Conservation (phyloP, 1,140 invertebrate species). For the Papilio aristodemus region DNA sequence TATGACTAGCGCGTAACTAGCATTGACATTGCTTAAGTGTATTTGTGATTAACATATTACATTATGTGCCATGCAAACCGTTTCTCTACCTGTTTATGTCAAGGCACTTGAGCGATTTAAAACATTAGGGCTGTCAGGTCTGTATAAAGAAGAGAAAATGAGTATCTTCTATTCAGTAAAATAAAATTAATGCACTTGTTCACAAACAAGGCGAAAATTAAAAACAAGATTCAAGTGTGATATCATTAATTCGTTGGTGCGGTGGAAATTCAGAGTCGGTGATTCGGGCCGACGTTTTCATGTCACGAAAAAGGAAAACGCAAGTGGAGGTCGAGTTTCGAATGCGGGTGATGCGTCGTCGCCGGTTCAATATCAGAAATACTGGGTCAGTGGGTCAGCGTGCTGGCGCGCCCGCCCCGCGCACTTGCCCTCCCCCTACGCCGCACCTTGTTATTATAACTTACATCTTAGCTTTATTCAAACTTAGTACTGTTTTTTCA, state of each 20-base stretch:
- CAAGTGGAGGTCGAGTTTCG: conserved; percentile 75
- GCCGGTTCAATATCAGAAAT: conserved; percentile 77
- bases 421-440: conserved; percentile 51
- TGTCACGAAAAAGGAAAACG: conserved; percentile 63
- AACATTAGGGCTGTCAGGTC: neutral
- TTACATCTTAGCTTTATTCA: conserved; percentile 59
- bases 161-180: too few relatives aligned
- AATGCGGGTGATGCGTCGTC: conserved; percentile 70
- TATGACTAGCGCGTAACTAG: conserved; percentile 13
- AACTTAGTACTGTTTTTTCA: conserved; percentile 33
- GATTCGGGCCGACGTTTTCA: conserved; percentile 35
- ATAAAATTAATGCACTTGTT: neutral
- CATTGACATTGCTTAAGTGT: conserved; percentile 41
- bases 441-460: conserved; percentile 59
- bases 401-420: conserved; percentile 63
- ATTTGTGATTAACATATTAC: conserved; percentile 19
- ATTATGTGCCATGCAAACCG: conserved; percentile 7
- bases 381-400: conserved; percentile 77
- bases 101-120: neutral
- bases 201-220: too few relatives aligned
- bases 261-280: conserved; percentile 5
- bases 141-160: neutral
- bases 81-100: neutral
- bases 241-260: neutral
- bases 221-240: neutral